Evolutionary conservation across 1,140 invertebrate genomes (phyloP).

Genomic region (Micrasema minimum): DNA sequence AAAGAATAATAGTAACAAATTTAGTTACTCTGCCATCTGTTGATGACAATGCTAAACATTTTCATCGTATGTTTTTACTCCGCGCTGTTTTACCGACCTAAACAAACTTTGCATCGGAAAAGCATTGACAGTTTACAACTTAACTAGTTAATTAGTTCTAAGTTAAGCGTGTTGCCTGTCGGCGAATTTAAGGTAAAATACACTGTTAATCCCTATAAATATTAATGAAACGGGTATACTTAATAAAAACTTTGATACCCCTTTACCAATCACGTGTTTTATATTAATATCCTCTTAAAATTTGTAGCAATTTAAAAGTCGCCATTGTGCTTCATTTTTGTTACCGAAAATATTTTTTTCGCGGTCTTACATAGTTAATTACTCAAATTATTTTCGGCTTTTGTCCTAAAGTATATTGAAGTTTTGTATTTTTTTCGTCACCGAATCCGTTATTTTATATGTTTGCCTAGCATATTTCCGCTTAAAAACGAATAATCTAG

Average conservation of each 20-base stretch:
- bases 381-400: constrained; percentile 25
- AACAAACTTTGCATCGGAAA: constrained; percentile 28
- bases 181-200: background rate
- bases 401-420: constrained; percentile 9
- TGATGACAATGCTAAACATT: too few species aligned
- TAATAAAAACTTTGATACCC: background rate
- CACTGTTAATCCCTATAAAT: too few species aligned
- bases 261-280: background rate
- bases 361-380: constrained; percentile 18
- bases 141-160: background rate
- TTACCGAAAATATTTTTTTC: background rate
- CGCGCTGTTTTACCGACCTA: constrained; percentile 21
- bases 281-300: background rate
- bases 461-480: background rate
- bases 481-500: background rate
- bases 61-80: too few species aligned
- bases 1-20: too few species aligned
- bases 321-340: background rate
- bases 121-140: constrained; percentile 35
- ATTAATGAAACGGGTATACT: constrained; percentile 12
- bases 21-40: too few species aligned
- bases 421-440: constrained; percentile 17
- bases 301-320: background rate
- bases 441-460: constrained; percentile 6
- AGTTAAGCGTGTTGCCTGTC: constrained; percentile 13